Evolutionary conservation across 2,888 invertebrate genomes (phyloP), one percentile per base, ranked within the genome.

Genomic region (Agrotis ipsilon): DNA sequence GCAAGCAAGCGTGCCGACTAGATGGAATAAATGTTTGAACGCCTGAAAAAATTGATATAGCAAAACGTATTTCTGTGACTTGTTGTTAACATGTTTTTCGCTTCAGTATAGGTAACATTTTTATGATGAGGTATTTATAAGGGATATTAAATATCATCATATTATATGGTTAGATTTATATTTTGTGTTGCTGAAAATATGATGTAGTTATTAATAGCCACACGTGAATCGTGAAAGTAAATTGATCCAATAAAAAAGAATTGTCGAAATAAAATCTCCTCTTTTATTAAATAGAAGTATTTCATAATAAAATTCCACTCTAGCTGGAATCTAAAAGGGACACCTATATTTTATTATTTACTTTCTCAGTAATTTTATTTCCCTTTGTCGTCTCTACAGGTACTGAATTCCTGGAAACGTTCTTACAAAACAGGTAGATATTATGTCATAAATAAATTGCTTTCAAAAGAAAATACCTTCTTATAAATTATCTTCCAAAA

Each of bases 1-100:
- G 18, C 64, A 72, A 76, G 72, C 76, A 71, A 55, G 32, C 32
- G 62, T 72, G 51, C 62, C 57, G 64, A 63, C 62, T 72, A 77
- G 72, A 77, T 76, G 66, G 68, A 81, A 81, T 72, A 74, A 81
- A 81, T 75, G 67, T 84, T 81, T 68, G 65, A 78, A 65, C 85
- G 85, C 85, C 84, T 84, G 72, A 69, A 27, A 68, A 80, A 80
- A 75, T 70, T 78, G 71, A 76, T 73, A 68, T 57, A 81, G 81
- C 83, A 78, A 80, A 67, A 58, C 58, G 39, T 57, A 51, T 45
- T 73, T 46, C 55, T 72, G 68, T 67, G 63, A 81, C 60, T 73
- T 39, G 45, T 27, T 75, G 61, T 51, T 49, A 61, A 58, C 48
- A 48, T 54, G 54, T 64, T 68, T 52, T 57, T 78, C 32, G 24